These are phyloP conservation scores for Lutraria lutraria DNA, from an alignment of 2,888 invertebrate species.

Conservation along the genomic window DNA sequence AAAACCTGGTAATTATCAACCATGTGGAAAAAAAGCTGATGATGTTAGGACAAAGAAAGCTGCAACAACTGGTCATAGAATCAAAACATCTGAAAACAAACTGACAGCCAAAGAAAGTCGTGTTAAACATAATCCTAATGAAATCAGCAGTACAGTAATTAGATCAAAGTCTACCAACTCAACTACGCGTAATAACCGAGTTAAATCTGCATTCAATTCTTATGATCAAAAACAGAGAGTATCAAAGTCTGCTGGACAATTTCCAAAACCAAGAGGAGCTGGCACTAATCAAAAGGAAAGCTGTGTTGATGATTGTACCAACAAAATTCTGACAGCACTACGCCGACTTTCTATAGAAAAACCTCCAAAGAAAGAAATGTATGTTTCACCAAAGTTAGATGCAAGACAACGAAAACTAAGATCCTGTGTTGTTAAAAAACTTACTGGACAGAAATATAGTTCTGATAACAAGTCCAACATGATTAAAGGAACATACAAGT, in stretches of 20 bases:
- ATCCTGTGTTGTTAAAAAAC: constrained; percentile 4
- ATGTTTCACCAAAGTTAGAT: constrained; percentile 2
- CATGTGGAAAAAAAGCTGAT: background rate
- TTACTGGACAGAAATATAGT: background rate
- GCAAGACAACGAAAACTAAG: constrained; percentile 29
- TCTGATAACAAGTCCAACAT: background rate
- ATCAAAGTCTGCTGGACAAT: constrained; percentile 16
- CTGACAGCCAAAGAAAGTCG: background rate
- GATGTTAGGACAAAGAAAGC: background rate
- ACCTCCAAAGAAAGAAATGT: background rate
- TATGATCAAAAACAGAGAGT: background rate
- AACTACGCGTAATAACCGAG: background rate
- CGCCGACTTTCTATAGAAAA: constrained; percentile 29
- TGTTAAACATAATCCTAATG: background rate
- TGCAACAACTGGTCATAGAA: background rate
- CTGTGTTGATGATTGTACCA: constrained; percentile 28
- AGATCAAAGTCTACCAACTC: background rate
- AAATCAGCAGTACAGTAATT: background rate
- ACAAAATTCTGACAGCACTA: constrained; percentile 31
- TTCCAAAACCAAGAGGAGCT: background rate
- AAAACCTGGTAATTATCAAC: background rate
- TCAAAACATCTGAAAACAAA: background rate
- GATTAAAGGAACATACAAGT: background rate
- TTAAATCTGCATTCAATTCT: background rate
- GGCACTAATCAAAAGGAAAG: background rate